Evolutionary conservation across 1,140 invertebrate species (phyloP).

Genomic region (Listronotus oregonensis): DNA sequence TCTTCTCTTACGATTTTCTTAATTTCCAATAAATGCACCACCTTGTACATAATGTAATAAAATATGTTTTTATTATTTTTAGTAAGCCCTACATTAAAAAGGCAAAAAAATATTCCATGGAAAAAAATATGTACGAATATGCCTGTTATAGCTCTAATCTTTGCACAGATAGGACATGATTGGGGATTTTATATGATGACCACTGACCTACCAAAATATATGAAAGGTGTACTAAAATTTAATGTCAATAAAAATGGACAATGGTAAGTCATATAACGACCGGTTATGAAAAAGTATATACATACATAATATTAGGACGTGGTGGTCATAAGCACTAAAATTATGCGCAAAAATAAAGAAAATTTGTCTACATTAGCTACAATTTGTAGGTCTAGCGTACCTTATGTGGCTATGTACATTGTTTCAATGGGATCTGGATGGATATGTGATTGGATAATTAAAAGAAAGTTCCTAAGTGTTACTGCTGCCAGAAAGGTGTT

Average conservation of each 20-base stretch:
- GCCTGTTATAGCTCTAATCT: constrained; percentile 74
- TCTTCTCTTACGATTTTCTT: too few species aligned
- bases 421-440: constrained; percentile 68
- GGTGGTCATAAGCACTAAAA: too few species aligned
- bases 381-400: constrained; percentile 61
- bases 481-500: constrained; percentile 72
- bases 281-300: background rate
- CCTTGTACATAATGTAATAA: too few species aligned
- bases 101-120: constrained; percentile 62
- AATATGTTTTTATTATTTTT: background rate
- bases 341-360: too few species aligned
- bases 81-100: constrained; percentile 37
- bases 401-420: constrained; percentile 76
- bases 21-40: too few species aligned
- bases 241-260: constrained; percentile 74
- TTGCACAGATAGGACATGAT: constrained; percentile 81
- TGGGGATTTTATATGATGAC: constrained; percentile 95
- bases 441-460: constrained; percentile 70
- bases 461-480: constrained; percentile 61
- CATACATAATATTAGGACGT: too few species aligned
- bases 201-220: constrained; percentile 90
- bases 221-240: constrained; percentile 85
- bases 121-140: constrained; percentile 73
- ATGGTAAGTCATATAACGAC: constrained; percentile 52
- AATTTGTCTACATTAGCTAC: too few species aligned